phyloP scores from a whole-genome alignment of 2,888 invertebrate genomes.

The Tenthredo livida region DNA sequence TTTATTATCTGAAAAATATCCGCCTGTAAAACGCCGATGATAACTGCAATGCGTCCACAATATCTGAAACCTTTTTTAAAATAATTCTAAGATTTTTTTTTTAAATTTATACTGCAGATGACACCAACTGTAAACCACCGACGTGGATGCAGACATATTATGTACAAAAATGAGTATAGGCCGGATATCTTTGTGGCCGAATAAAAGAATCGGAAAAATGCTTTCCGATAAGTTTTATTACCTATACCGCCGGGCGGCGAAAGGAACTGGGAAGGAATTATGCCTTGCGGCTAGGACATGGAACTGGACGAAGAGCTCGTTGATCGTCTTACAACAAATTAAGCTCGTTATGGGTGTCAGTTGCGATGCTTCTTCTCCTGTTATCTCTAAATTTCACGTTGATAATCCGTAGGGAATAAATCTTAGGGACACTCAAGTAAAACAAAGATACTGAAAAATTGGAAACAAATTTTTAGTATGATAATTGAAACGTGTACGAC shows the following conservation, averaged over 20 bases:
- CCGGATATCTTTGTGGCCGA: neutral
- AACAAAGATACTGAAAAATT: neutral
- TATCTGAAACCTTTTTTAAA: too few species aligned
- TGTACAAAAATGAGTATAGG: too few species aligned
- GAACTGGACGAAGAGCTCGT: neutral
- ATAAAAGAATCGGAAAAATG: neutral
- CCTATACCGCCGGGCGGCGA: too few species aligned
- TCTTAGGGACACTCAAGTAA: neutral
- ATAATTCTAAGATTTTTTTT: too few species aligned
- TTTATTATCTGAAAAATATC: too few species aligned
- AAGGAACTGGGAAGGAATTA: neutral
- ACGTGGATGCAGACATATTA: neutral
- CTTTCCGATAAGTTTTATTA: neutral
- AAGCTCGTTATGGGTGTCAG: neutral
- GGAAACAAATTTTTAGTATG: neutral
- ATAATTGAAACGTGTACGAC: neutral
- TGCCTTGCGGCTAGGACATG: neutral
- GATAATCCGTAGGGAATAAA: neutral
- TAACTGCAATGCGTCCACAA: too few species aligned
- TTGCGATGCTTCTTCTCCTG: neutral
- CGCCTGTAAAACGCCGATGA: too few species aligned
- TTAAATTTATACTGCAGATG: neutral
- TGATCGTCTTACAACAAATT: conserved; percentile 21
- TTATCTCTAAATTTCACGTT: neutral
- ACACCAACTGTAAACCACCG: neutral